Percentiles rank a stretch among this genome's conserved stretches.
Evolutionary conservation across 2,113 vertebrate species (phyloP).

Genomic region (Silurus asotus): DNA sequence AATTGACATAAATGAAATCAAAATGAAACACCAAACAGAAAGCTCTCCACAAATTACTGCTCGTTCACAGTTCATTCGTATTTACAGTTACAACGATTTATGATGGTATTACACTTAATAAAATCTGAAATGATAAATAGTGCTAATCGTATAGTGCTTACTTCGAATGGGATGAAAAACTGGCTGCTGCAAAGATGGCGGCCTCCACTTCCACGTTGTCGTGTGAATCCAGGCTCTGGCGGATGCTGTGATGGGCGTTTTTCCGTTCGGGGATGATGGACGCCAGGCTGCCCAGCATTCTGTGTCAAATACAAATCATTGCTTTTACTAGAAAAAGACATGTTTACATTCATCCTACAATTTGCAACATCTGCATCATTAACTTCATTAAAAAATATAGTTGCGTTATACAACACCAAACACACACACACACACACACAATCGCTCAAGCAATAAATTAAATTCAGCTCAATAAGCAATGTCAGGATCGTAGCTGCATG

Average conservation of each 20-base stretch:
- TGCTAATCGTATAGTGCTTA: constrained; percentile 60
- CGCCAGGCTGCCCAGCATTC: constrained; percentile 96
- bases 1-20: not conserved
- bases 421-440: not conserved
- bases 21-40: not conserved
- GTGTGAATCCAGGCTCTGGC: constrained; percentile 97
- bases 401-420: not conserved
- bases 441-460: not conserved
- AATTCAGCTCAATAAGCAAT: not conserved
- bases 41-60: not conserved
- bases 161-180: constrained; percentile 98
- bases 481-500: not conserved
- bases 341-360: not conserved
- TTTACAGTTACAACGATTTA: not conserved
- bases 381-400: not conserved
- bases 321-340: not conserved
- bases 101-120: not conserved
- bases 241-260: constrained; percentile 97
- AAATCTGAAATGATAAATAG: not conserved
- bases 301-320: constrained; percentile 57
- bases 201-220: constrained; percentile 98
- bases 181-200: constrained; percentile 95
- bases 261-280: constrained; percentile 98
- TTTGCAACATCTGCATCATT: no score
- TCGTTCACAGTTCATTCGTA: not conserved